These are phyloP conservation scores for Urocyon cinereoargenteus DNA, from an alignment of 2,797 vertebrate genomes.

Conservation along the genomic window DNA sequence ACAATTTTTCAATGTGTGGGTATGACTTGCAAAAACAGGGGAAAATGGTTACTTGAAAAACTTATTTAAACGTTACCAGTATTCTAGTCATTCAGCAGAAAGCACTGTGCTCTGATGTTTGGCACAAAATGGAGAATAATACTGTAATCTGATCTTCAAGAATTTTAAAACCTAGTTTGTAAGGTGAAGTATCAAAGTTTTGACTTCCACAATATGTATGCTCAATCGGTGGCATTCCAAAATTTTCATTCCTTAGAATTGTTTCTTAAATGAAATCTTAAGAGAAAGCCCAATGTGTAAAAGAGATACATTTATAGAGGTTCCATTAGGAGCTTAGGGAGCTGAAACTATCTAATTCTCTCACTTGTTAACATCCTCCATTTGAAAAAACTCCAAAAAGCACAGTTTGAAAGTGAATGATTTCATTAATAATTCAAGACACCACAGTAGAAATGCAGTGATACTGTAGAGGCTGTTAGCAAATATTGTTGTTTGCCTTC, in stretches of 20 bases:
- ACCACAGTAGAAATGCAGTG: not conserved
- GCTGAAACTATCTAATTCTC: not conserved
- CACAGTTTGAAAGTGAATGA: slow-evolving; percentile 25
- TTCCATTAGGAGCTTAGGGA: not conserved
- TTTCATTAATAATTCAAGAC: slow-evolving; percentile 56
- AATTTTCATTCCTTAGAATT: not conserved
- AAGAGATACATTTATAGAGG: not conserved
- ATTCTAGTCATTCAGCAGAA: not conserved
- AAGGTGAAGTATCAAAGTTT: not conserved
- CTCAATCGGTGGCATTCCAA: not conserved
- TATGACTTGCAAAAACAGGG: not conserved
- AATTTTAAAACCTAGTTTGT: not conserved
- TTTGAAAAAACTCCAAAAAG: not conserved
- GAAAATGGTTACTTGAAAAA: not conserved
- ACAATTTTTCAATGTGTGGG: not conserved
- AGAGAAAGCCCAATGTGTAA: not conserved
- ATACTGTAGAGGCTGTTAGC: not conserved
- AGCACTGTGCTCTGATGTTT: not conserved
- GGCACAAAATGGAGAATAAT: not conserved
- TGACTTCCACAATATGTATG: not conserved
- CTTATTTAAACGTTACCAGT: not conserved
- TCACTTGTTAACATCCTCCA: not conserved
- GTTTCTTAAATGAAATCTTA: slow-evolving; percentile 2
- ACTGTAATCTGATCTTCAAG: not conserved
- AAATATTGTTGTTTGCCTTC: not conserved